Evolutionary conservation across 2,888 invertebrate species (phyloP).

Genomic region (Brachypterus glaber): DNA sequence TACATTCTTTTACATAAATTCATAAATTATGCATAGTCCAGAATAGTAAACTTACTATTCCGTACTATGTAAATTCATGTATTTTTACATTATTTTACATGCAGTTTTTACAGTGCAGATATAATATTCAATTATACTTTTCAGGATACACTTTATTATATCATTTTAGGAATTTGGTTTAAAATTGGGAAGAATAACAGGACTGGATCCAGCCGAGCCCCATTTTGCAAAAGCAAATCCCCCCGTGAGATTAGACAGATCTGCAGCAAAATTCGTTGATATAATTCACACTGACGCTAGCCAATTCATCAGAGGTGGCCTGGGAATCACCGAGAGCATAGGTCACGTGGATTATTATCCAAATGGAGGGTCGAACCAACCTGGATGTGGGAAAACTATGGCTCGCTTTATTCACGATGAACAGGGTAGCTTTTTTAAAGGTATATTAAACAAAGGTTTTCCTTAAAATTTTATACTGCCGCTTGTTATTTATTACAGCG

Average conservation of each 20-base stretch:
- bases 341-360: slow-evolving; percentile 90
- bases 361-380: slow-evolving; percentile 77
- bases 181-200: slow-evolving; percentile 70
- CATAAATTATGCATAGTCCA: too few relatives aligned
- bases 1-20: too few relatives aligned
- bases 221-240: slow-evolving; percentile 75
- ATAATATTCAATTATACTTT: too few relatives aligned
- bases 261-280: slow-evolving; percentile 83
- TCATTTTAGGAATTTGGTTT: slow-evolving; percentile 52
- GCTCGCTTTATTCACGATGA: slow-evolving; percentile 55
- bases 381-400: slow-evolving; percentile 54
- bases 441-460: too few relatives aligned
- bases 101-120: too few relatives aligned
- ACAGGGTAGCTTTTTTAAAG: slow-evolving; percentile 52
- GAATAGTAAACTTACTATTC: too few relatives aligned
- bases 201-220: slow-evolving; percentile 87
- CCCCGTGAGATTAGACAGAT: slow-evolving; percentile 72
- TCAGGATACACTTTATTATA: too few relatives aligned
- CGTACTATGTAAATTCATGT: too few relatives aligned
- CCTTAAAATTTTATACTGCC: too few relatives aligned
- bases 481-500: too few relatives aligned
- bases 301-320: slow-evolving; percentile 63
- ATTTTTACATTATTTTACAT: too few relatives aligned
- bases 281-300: slow-evolving; percentile 81
- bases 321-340: slow-evolving; percentile 72